Base-by-base conservation (phyloP, 2,888 invertebrate species). In the Drosophila cognata region DNA sequence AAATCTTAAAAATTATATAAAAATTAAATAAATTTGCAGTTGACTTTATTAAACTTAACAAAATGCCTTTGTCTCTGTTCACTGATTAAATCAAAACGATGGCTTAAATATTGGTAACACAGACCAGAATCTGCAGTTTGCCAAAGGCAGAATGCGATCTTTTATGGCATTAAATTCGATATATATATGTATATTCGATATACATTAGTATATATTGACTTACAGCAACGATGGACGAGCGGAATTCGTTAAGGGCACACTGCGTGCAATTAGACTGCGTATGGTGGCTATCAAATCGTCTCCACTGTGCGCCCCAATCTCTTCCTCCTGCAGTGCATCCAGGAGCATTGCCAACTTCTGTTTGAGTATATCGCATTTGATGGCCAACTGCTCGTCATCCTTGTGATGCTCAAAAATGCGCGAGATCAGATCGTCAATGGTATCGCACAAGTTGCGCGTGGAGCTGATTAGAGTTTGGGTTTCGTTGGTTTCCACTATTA, bases 401-500 rank as follows among this genome's bases (percentile, higher is more conserved):
- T 94, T 94, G 67, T 94, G 94, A 76, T 94, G 94, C 73, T 95
- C 95, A 51, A 94, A 94, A 57, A 96, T 94, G 81, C 95, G 94
- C 7, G 94, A 92, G 35, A 96, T 95, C 88, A 97, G 95, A 78
- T 97, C 96, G 90, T 96, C 96, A 29, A 97, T 95, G 1, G 96
- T 97, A 91, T 97, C 96, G 92, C 96, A 97, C 18, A 97, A 93
- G 38, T 95, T 94, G 93, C 96, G 96, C 60, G 96, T 96, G 56
- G 96, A 96, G 57, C 95, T 94, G 55, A 97, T 94, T 69, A 97
- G 95, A 43, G 95, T 95, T 62, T 95, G 94, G 69, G 96, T 95
- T 84, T 97, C 96, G 91, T 97, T 96, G 11, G 97, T 96, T 89
- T 97, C 97, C 81, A 98, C 95, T 88, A 99, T 97, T 85, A 97